Evolutionary conservation across 2,113 vertebrate species (phyloP).

Genomic region (Cepphus grylle): DNA sequence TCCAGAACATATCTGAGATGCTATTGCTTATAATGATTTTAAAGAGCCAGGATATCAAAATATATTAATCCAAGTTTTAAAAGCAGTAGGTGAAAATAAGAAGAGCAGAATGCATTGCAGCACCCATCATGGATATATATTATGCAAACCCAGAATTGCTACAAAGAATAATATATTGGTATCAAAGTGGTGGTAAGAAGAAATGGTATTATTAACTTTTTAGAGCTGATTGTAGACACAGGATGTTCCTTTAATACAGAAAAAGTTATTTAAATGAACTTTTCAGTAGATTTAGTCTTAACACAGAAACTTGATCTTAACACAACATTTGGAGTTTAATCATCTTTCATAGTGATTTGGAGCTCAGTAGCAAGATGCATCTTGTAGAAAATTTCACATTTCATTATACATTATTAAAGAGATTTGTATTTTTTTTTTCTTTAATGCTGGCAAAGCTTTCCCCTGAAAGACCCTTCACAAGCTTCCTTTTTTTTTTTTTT

Average conservation of each 20-base stretch:
- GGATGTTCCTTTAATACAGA: neutral
- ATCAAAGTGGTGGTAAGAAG: neutral
- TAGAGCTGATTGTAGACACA: neutral
- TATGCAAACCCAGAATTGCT: neutral
- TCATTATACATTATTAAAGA: neutral
- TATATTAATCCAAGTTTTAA: neutral
- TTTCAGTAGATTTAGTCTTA: neutral
- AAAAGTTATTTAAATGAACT: neutral
- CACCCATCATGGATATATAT: neutral
- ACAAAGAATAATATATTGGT: neutral
- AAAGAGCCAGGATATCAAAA: neutral
- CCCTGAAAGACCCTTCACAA: neutral
- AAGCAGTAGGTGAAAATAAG: neutral
- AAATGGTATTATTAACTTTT: neutral
- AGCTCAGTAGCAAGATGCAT: neutral
- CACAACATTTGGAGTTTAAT: neutral
- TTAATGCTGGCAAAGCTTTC: neutral
- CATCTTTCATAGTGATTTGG: neutral
- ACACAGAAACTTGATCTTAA: neutral
- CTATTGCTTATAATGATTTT: neutral
- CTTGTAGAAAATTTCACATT: neutral
- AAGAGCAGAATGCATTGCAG: neutral
- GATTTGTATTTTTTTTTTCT: neutral
- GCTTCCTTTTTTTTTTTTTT: neutral
- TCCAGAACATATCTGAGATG: neutral